Base-by-base conservation (phyloP, 2,113 vertebrate species). In the Pachyramphus minor region DNA sequence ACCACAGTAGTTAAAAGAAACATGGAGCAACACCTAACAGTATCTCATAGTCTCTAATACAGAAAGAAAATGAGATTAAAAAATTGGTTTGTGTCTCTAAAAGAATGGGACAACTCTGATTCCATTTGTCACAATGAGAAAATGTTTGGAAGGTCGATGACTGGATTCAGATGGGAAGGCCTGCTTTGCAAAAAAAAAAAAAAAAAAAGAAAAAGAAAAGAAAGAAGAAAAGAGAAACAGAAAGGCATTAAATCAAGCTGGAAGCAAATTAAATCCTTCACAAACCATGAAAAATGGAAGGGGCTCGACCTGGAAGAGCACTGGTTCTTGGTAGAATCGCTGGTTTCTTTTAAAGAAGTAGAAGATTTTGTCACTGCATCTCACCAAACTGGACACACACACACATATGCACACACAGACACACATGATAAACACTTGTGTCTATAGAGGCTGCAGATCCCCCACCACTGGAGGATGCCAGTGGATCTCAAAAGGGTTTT, bases 271-370 rank as follows among this genome's bases (percentile, higher is more conserved):
- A 80, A 95, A 88, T 56, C 23, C 75, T 92, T 83, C 75, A n/a
- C 68, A 71, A 91, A 87, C 30, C 44, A 53, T 50, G 64, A 75
- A 52, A 50, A 92, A 76, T 49, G 73, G 35, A 92, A 88, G 52
- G 53, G 62, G 41, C 23, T 83, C 45, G 47, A 96, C 76, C 81
- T 28, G 73, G 58, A 91, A 77, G 47, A 90, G 71, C 39, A 64
- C 33, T 87, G 86, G 53, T n/a, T 80, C 63, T 76, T 60, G 44
- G 33, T 22, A 77, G 68, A 89, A 62, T 60, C 0, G 0, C 64
- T 92, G 41, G 30, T 89, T 95, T 93, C 64, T 91, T 97, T 91
- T 86, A 93, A 91, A 92, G 87, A 96, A 92, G 68, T 44, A 44
- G 74, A 96, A 58, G 39, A 73, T 58, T 94, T 96, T 95, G 60